Evolutionary conservation across 2,797 vertebrate species (phyloP).

Genomic region (Coendou prehensilis): DNA sequence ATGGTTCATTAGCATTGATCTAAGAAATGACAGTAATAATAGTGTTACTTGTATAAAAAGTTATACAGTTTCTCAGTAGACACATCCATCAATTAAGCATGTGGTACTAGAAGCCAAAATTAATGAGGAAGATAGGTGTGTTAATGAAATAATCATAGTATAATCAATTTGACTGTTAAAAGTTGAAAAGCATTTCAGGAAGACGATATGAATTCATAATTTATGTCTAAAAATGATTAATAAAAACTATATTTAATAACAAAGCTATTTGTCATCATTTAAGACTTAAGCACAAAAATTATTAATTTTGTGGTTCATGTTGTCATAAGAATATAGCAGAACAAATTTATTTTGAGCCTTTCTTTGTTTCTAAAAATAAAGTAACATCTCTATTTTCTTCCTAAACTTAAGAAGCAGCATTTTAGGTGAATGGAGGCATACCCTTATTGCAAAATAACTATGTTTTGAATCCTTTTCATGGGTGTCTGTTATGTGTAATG

Average conservation of each 20-base stretch:
- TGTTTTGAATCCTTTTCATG: background rate
- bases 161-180: conserved; percentile 95
- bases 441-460: background rate
- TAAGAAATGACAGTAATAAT: conserved; percentile 92
- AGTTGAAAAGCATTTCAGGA: conserved; percentile 93
- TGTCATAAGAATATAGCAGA: conserved; percentile 89
- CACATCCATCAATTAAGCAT: conserved; percentile 93
- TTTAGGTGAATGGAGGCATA: conserved; percentile 42
- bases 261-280: conserved; percentile 94
- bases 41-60: conserved; percentile 92
- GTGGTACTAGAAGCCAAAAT: conserved; percentile 92
- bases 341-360: conserved; percentile 81
- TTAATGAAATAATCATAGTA: conserved; percentile 95
- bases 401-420: conserved; percentile 18
- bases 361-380: conserved; percentile 81
- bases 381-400: conserved; percentile 22
- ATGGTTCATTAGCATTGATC: conserved; percentile 91
- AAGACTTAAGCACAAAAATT: conserved; percentile 90
- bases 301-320: conserved; percentile 88
- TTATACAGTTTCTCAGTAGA: conserved; percentile 90
- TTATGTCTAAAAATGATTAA: conserved; percentile 93
- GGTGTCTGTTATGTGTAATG: background rate
- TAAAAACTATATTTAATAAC: conserved; percentile 94
- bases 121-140: conserved; percentile 94
- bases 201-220: conserved; percentile 93